A percentile compares a stretch with the other conserved stretches of the same genome.
Conservation (phyloP, 2,113 vertebrate species). For the Cebus imitator region DNA sequence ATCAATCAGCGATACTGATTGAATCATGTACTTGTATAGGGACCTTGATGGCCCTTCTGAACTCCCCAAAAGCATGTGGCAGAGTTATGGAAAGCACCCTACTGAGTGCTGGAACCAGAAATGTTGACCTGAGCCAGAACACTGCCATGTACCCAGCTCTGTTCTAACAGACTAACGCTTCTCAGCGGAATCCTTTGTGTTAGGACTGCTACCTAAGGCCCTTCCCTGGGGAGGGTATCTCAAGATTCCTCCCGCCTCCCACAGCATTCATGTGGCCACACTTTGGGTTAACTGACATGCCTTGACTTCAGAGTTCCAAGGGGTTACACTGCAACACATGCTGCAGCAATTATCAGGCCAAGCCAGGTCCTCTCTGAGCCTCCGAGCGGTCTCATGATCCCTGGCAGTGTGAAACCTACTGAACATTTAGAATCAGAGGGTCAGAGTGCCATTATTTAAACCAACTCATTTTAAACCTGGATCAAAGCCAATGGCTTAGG, state of each 20-base stretch:
- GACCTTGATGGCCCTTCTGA: neutral
- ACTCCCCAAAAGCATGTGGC: neutral
- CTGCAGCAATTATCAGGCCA: rapidly evolving
- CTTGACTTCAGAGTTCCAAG: neutral
- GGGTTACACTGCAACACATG: neutral
- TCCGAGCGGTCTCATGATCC: too few species aligned
- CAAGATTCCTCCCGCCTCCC: neutral
- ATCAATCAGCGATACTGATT: rapidly evolving
- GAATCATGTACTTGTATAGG: rapidly evolving
- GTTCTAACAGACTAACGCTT: neutral
- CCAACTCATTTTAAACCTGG: neutral
- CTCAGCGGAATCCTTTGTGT: neutral
- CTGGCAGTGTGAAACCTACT: rapidly evolving
- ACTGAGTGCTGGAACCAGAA: neutral
- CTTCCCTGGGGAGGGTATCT: neutral
- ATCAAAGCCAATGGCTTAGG: neutral
- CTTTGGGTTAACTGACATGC: neutral
- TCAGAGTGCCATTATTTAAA: neutral
- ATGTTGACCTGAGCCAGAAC: neutral
- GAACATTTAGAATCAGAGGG: neutral
- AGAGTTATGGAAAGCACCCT: neutral
- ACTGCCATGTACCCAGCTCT: too few species aligned
- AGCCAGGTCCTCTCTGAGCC: rapidly evolving
- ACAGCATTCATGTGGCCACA: neutral
- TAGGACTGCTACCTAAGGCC: too few species aligned